A percentile compares a stretch with the other conserved stretches of the same genome.
These are phyloP conservation scores for Abrostola tripartita DNA, from an alignment of 2,888 invertebrate genomes.

Conservation along the genomic window DNA sequence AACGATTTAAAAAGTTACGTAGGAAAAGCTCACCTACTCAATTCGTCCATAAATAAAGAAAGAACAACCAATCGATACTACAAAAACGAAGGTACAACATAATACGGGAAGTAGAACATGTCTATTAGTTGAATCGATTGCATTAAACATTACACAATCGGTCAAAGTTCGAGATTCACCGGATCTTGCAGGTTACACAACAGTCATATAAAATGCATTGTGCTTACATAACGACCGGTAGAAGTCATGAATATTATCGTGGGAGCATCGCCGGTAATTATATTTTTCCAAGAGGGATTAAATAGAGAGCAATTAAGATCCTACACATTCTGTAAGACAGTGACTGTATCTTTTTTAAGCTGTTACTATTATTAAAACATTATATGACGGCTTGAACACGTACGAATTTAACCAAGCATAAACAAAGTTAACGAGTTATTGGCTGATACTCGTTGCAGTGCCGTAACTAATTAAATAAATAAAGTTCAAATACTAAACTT, in stretches of 20 bases:
- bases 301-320: conserved; percentile 8
- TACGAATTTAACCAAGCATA: not conserved
- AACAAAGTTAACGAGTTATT: not conserved
- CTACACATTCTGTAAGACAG: too few relatives aligned
- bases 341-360: not conserved
- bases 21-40: too few relatives aligned
- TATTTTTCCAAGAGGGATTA: conserved; percentile 8
- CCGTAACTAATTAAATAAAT: too few relatives aligned
- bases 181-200: conserved; percentile 42
- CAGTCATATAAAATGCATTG: conserved; percentile 23
- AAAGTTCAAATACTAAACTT: not conserved
- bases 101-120: conserved; percentile 36
- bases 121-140: conserved; percentile 39
- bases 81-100: conserved; percentile 8
- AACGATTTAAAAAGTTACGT: too few relatives aligned
- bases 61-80: conserved; percentile 19
- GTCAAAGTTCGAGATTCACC: conserved; percentile 39
- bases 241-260: conserved; percentile 31
- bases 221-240: conserved; percentile 40
- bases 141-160: conserved; percentile 22
- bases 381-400: conserved; percentile 21
- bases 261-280: conserved; percentile 30
- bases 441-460: too few relatives aligned
- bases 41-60: too few relatives aligned
- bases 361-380: not conserved